These are phyloP conservation scores for Paguma larvata DNA, from an alignment of 2,797 vertebrate genomes.

Conservation along the genomic window DNA sequence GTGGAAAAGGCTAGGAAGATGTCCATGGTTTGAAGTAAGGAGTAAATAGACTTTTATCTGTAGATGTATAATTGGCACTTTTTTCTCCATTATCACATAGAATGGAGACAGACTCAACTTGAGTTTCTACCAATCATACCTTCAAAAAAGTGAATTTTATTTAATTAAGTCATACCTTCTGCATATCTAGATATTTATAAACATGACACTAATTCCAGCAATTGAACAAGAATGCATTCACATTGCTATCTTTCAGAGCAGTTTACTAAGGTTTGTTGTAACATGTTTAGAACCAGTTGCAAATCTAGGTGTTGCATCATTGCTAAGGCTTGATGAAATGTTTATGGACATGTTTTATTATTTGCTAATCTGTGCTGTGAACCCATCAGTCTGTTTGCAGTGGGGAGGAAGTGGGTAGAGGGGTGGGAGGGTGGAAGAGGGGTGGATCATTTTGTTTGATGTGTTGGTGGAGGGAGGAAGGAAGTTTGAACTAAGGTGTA, in stretches of 20 bases:
- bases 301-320: constrained; percentile 77
- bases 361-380: constrained; percentile 83
- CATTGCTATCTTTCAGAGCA: constrained; percentile 47
- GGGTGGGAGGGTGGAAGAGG: not conserved
- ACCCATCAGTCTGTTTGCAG: constrained; percentile 82
- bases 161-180: not conserved
- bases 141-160: not conserved
- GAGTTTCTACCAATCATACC: not conserved
- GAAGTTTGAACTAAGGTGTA: constrained; percentile 57
- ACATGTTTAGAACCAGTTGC: constrained; percentile 37
- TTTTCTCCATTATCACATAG: not conserved
- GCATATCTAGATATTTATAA: not conserved
- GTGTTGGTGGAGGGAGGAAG: not conserved
- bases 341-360: constrained; percentile 81
- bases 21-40: not conserved
- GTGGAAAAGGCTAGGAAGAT: not conserved
- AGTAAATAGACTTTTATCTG: not conserved
- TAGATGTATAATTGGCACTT: not conserved
- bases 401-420: not conserved
- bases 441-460: constrained; percentile 71
- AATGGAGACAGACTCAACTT: not conserved
- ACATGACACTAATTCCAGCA: not conserved
- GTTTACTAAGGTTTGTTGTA: constrained; percentile 44
- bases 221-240: constrained; percentile 46
- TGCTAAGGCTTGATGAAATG: constrained; percentile 71